Base-by-base conservation (phyloP, 1,140 invertebrate species). In the Bathynomus jamesi region DNA sequence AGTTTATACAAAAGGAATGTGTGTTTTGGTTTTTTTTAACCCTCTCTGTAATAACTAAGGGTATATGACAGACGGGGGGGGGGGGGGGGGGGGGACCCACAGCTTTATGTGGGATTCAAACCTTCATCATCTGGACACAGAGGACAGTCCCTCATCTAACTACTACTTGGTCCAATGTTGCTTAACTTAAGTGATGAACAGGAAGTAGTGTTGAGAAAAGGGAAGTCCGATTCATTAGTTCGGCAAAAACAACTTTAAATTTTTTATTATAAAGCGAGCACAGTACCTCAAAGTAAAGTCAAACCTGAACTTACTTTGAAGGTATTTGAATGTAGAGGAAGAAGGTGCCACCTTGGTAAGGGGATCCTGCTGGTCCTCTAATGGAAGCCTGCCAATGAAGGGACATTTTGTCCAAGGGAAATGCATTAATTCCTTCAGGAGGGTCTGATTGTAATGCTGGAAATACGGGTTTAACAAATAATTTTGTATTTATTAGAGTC, bases 281-380 rank as follows among this genome's bases (percentile, higher is more conserved):
- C 32, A 40, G 32, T 8, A 8, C 7, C 17, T 40, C 32, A 8
- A 40, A 8, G 17, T 40, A 40, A 40, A 40, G 17, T 8, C 32
- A 40, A 40, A 40, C 17, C 32, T 40, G 32, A 40, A 53, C 40
- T 53, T 27, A 74, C 75, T 69, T 76, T 3, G 72, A 71, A 17
- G 75, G 75, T 75, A 96, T 90, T 84, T 94, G 91, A 31, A 97
- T 86, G 80, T 94, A 95, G 28, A 98, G 83, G 82, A 93, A 97
- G 84, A 98, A 98, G 32, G 94, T 85, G 25, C 96, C 96, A 24
- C 95, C 95, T 83, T 96, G 92, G 80, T 96, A 97, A 0, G 93
- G 93, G 82, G 92, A 94, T 21, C 91, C 91, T 21, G 87, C 87
- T 11, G 94, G 94, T 11, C 94, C 94, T 65, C 90, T 88, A 75